Conservation (phyloP, 1,140 invertebrate genomes). For the Amphibalanus amphitrite region DNA sequence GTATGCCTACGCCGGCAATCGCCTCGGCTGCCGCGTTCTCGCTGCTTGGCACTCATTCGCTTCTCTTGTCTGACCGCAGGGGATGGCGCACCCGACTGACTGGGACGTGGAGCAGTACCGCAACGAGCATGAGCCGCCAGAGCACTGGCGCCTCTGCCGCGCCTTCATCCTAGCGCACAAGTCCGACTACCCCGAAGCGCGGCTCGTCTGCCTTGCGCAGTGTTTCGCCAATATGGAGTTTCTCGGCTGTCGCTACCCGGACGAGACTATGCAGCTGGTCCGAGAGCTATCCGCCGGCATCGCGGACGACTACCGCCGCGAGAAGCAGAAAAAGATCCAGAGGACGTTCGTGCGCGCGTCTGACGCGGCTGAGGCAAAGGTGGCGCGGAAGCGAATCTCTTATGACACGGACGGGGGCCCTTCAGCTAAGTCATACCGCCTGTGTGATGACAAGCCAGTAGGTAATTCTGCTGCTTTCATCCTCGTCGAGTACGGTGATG, state of each 20-base stretch:
- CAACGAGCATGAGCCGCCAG: conserved; percentile 22
- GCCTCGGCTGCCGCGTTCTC: too few relatives aligned
- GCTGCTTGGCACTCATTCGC: too few relatives aligned
- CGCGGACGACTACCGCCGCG: conserved; percentile 30
- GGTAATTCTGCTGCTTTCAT: not conserved
- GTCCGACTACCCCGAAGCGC: conserved; percentile 21
- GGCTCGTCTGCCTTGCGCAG: conserved; percentile 27
- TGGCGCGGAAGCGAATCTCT: conserved; percentile 22
- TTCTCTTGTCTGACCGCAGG: not conserved
- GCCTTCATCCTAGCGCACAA: conserved; percentile 25
- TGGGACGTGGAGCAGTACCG: conserved; percentile 18
- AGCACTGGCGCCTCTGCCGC: conserved; percentile 27
- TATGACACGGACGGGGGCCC: not conserved
- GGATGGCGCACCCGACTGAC: conserved; percentile 1
- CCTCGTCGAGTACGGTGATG: not conserved
- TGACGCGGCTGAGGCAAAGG: conserved; percentile 51
- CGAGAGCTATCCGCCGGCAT: conserved; percentile 12
- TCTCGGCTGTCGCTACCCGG: conserved; percentile 23
- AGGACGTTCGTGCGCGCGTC: conserved; percentile 58
- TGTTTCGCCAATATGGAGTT: conserved; percentile 28
- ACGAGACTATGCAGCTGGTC: conserved; percentile 11
- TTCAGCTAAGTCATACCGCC: not conserved
- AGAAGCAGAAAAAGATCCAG: conserved; percentile 45
- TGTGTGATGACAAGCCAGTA: not conserved
- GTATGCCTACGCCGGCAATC: too few relatives aligned